phyloP scores from a whole-genome alignment of 2,888 invertebrate species.

The Exephanes ischioxanthus region DNA sequence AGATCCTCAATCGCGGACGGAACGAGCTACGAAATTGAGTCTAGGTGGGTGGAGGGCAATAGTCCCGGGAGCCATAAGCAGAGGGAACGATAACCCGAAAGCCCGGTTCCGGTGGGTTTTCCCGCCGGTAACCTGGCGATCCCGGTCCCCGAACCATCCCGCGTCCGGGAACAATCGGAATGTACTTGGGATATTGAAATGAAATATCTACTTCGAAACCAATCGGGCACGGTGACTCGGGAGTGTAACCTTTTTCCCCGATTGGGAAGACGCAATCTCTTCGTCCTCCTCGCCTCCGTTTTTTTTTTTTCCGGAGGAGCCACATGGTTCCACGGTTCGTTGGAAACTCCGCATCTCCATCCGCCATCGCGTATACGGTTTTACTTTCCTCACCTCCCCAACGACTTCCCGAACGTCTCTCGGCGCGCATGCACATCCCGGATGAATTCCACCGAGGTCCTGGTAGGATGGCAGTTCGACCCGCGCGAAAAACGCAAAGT shows the following conservation, averaged over 20 bases:
- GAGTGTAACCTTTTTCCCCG: neutral
- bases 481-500: neutral
- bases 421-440: too few species aligned
- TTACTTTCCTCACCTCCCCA: too few species aligned
- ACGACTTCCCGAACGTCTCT: too few species aligned
- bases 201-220: slow-evolving; percentile 61
- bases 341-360: neutral
- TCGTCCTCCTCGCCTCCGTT: neutral
- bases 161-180: slow-evolving; percentile 52
- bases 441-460: too few species aligned
- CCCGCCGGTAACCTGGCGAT: neutral
- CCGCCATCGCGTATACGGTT: too few species aligned
- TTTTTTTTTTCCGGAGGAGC: neutral
- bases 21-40: slow-evolving; percentile 68
- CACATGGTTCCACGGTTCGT: neutral
- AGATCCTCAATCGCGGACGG: slow-evolving; percentile 46
- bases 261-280: slow-evolving; percentile 1
- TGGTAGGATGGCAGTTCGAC: too few species aligned
- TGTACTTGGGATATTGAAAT: slow-evolving; percentile 59
- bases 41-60: slow-evolving; percentile 51
- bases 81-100: slow-evolving; percentile 42
- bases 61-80: slow-evolving; percentile 58
- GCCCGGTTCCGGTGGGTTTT: neutral
- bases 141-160: slow-evolving; percentile 32
- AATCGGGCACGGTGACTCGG: slow-evolving; percentile 35